Evolutionary conservation across 30 jellyfish, hydroid and myxozoan genomes (phyloP).

Genomic region (Turritopsis dohrnii): DNA sequence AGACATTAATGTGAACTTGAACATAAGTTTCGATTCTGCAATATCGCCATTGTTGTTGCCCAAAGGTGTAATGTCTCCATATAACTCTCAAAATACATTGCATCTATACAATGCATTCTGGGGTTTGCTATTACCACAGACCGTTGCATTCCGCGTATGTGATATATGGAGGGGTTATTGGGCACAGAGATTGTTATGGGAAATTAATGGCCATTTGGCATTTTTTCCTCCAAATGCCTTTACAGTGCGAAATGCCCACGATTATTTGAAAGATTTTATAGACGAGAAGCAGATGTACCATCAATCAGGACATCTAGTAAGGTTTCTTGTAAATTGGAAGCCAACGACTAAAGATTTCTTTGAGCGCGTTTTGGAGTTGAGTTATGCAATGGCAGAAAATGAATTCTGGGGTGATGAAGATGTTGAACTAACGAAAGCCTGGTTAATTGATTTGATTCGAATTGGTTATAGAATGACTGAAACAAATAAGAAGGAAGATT

Average conservation of each 20-base stretch:
- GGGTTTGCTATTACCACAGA: slow-evolving; percentile 67
- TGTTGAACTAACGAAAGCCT: slow-evolving; percentile 49
- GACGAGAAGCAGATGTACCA: slow-evolving; percentile 74
- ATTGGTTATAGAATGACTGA: slow-evolving; percentile 60
- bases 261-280: slow-evolving; percentile 60
- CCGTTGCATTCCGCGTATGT: slow-evolving; percentile 66
- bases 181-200: slow-evolving; percentile 85
- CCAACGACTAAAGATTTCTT: slow-evolving; percentile 41
- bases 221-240: slow-evolving; percentile 90
- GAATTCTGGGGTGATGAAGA: slow-evolving; percentile 70
- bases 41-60: slow-evolving; percentile 66
- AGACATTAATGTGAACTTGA: slow-evolving; percentile 59
- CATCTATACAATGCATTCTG: slow-evolving; percentile 73
- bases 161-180: slow-evolving; percentile 92
- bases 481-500: slow-evolving; percentile 33
- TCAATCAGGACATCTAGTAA: slow-evolving; percentile 66
- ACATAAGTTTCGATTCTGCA: slow-evolving; percentile 51
- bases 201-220: slow-evolving; percentile 74
- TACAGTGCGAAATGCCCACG: slow-evolving; percentile 72
- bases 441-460: slow-evolving; percentile 69
- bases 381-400: slow-evolving; percentile 44
- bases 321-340: slow-evolving; percentile 60
- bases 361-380: slow-evolving; percentile 56
- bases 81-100: slow-evolving; percentile 78
- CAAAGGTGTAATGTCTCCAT: slow-evolving; percentile 68